Base-by-base conservation (phyloP, 1,140 invertebrate genomes). In the Prorops nasuta region DNA sequence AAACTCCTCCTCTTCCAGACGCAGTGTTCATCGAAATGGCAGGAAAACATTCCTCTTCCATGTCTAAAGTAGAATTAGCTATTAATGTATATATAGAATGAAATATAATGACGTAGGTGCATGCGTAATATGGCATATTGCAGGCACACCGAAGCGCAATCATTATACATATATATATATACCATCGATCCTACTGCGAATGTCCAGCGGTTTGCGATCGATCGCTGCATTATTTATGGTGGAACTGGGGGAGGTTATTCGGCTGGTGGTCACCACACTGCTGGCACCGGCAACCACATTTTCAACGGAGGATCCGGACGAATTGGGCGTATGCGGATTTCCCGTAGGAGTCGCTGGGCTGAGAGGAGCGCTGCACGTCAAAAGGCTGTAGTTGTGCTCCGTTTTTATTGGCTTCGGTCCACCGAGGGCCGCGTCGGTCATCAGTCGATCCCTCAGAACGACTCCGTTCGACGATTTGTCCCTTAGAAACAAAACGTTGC, bases 371-470 rank as follows among this genome's bases (percentile, higher is more conserved):
- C 67, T 77, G 37, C 56, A 66, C 4, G 60, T 60, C 44, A 75
- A 80, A 3, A 90, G 73, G 62, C 88, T 90, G 77, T 91, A 91
- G 41, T 87, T 90, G 76, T 91, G 88, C 80, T 94, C 89, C 67
- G 87, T 84, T 81, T 93, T 87, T 72, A 93, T 89, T 56, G 90
- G 87, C 59, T 82, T 75, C 44, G 80, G 70, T 15, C 86, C 85
- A 35, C 88, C 89, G 8, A 92, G 79, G 12, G 88, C 85, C 0
- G 91, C 91, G 64, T 94, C 92, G 18, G 92, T 92, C 85, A 95
- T 94, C 61, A 94, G 81, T 57, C 89, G 83, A 73, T 95, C 92
- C 68, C 92, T 88, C 2, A 94, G 77, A 16, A 92, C 84, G 44
- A 94, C 89, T 16, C 64, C 22, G 1, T 64, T 59, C 9, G 63